Base-by-base conservation (phyloP, 1,140 invertebrate genomes). In the Carposina sasakii region DNA sequence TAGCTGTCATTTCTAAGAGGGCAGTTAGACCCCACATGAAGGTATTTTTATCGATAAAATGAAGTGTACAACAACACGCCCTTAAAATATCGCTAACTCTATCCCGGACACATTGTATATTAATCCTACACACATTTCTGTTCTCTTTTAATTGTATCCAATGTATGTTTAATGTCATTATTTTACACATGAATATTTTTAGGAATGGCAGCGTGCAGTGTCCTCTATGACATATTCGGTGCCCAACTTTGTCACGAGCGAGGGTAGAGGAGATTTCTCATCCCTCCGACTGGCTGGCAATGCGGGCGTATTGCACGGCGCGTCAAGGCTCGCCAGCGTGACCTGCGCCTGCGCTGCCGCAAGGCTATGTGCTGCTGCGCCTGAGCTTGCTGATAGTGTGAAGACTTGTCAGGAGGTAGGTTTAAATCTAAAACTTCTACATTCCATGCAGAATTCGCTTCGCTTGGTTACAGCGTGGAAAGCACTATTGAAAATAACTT, bases 261-360 rank as follows among this genome's bases (percentile, higher is more conserved):
- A 19, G 12, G 17, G 31, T 19, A 26, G 36, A 22, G 42, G 52
- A 23, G 37, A 56, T 10, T 48, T 49, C 26, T 44, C 31, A 9
- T 48, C 59, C 31, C 49, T 55, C n/a, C 34, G 55, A 26, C 19
- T 54, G 41, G 52, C 37, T 9, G 73, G 71, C 5, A 81, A 76
- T 54, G 77, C 68, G 45, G 71, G 76, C 9, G 78, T 82, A 45
- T 36, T 82, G 61, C 65, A 57, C 30, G 76, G 76, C 40, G 78
- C 78, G 24, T 58, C 76, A 56, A 62, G 78, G n/a, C 60, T 82
- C 2, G 78, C 78, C 1, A 72, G 69, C 33, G 78, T 79, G 0
- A 75, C 67, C 20, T 78, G 76, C 64, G 78, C 78, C 0, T 82
- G 78, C 66, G 78, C 76, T 2, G 78, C 78, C 30, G 75, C 78